Base-by-base conservation (phyloP, 2,797 vertebrate genomes). In the Acridotheres tristis region DNA sequence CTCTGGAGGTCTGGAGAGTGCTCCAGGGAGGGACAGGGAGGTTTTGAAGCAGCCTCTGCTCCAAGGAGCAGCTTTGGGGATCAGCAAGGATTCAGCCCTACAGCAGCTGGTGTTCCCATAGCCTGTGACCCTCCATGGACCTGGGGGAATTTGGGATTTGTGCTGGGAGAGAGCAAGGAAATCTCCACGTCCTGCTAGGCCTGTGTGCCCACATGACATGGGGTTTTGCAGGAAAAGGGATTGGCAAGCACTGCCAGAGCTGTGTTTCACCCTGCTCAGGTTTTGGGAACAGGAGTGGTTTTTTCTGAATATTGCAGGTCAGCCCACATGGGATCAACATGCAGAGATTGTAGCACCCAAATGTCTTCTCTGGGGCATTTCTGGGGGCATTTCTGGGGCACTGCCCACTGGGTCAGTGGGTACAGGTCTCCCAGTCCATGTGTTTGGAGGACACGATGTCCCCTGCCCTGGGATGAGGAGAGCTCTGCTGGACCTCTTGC, bases 91-190 rank as follows among this genome's bases (percentile, higher is more conserved):
- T 51, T 74, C 61, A 51, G 75, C 9, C 89, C 61, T 50, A 29
- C 53, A 12, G 51, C 58, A 73, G 65, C 68, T 21, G 54, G 65
- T 27, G 26, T 34, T 3, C 11, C 79, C 40, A 40, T 40, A 40
- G 40, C 40, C 40, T 40, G 40, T 40, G 40, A 40, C 40, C 40
- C 13, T 27, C 12, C 36, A 78, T 21, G 30, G 45, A 75, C 29
- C 7, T 16, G 54, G 57, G 36, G 34, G 89, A 11, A 59, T 94
- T 88, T 86, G 97, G 90, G n/a, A 97, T 97, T 51, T 66, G n/a
- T 36, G n/a, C 18, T n/a, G 47, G 55, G 57, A 62, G 40, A 38
- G 7, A 85, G 34, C 6, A 68, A 74, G 50, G 38, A 62, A 34
- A 61, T 48, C 30, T 55, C 7, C 20, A 20, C 5, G 11, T 38